Base-by-base conservation (phyloP, 1,140 invertebrate species). In the Hyles vespertilio region DNA sequence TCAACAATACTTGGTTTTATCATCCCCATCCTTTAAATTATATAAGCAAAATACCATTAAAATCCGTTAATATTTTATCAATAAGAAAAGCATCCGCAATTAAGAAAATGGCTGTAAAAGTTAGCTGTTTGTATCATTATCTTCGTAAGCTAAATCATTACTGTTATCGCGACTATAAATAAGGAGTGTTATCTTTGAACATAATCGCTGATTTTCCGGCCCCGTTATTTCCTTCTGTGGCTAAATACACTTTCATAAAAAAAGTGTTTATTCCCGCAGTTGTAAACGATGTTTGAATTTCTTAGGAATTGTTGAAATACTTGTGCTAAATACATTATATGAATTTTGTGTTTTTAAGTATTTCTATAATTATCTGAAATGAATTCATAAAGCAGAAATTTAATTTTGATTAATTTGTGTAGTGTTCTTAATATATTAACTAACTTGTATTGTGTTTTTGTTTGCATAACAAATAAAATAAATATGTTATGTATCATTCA, bases 131-230 rank as follows among this genome's bases (percentile, higher is more conserved):
- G 65, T 47, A 58, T 60, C 73, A 67, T 78, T 79, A 82, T 79
- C 76, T 69, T 48, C 51, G 59, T 65, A 74, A 63, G 71, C 75
- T 80, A 79, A 80, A 80, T 82, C 79, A 79, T 80, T 70, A 69
- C 67, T 55, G 67, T 70, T 79, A 78, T 76, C 74, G 51, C 50
- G 32, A 45, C 67, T 52, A 72, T 77, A 77, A 80, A 80, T 80
- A 72, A 82, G 65, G 46, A 51, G 48, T 40, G 71, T 78, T 82
- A 82, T 82, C 79, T 74, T 45, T 58, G 69, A 70, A 70, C 70
- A 71, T 74, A 76, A 82, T 82, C 79, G 69, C 57, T 63, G 69
- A 73, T 79, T 71, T 74, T 78, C 65, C 69, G 69, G 33, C 65
- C 51, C 63, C 58, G 70, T 74, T 77, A 73, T 78, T 78, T 79